Conservation (phyloP, 2,113 vertebrate genomes). For the Sebastes fasciatus region DNA sequence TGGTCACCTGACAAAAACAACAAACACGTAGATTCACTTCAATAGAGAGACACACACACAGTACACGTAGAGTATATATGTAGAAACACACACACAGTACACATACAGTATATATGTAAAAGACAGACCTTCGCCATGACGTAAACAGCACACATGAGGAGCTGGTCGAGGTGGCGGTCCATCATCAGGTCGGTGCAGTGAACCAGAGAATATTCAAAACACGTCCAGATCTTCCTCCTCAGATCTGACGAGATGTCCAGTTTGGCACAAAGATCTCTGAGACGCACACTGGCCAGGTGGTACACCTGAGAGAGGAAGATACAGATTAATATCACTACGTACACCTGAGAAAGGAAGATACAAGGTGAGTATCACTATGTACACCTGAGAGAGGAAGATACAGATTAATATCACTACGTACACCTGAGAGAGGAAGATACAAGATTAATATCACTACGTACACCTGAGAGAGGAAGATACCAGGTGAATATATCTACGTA, state of each 20-base stretch:
- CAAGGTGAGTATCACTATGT: slow-evolving; percentile 48
- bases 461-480: slow-evolving; percentile 50
- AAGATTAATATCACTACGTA: slow-evolving; percentile 70
- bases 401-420: too few species aligned
- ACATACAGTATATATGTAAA: slow-evolving; percentile 5
- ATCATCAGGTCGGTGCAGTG: slow-evolving; percentile 93
- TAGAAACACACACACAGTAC: not conserved
- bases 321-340: too few species aligned
- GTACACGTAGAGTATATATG: slow-evolving; percentile 9
- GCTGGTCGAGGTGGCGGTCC: slow-evolving; percentile 95
- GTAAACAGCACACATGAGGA: slow-evolving; percentile 95
- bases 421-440: too few species aligned
- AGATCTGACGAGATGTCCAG: slow-evolving; percentile 92
- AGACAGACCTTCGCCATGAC: slow-evolving; percentile 89
- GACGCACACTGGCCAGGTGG: slow-evolving; percentile 93
- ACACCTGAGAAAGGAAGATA: too few species aligned
- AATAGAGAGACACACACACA: not conserved
- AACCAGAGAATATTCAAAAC: slow-evolving; percentile 93
- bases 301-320: slow-evolving; percentile 86
- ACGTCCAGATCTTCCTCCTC: slow-evolving; percentile 95
- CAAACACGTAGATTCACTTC: not conserved
- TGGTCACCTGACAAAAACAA: slow-evolving; percentile 87
- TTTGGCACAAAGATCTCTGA: slow-evolving; percentile 92
- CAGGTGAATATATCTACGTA: slow-evolving; percentile 70
- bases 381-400: slow-evolving; percentile 84